Percentiles rank a stretch among this genome's conserved stretches.
phyloP scores from a whole-genome alignment of 2,113 vertebrate species.

The Podocnemis expansa region DNA sequence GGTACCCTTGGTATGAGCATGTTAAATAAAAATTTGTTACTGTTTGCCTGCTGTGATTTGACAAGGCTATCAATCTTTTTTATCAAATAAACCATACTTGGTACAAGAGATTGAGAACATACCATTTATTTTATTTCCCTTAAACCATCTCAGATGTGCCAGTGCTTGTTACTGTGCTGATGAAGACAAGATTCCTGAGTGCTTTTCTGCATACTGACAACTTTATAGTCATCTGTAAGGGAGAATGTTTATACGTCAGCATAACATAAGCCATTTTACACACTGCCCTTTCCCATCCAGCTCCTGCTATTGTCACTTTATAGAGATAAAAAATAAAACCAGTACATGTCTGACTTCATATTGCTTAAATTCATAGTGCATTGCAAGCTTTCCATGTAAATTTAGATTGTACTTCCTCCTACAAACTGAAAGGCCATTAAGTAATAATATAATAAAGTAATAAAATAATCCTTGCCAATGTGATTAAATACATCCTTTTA shows the following conservation, averaged over 20 bases:
- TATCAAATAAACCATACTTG: background rate
- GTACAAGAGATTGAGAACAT: background rate
- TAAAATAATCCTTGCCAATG: background rate
- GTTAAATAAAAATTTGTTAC: background rate
- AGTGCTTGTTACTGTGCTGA: background rate
- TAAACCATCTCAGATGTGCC: background rate
- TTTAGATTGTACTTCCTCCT: background rate
- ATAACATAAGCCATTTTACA: fast-evolving
- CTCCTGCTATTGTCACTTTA: background rate
- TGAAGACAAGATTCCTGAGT: background rate
- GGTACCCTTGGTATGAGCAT: background rate
- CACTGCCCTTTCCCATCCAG: background rate
- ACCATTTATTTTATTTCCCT: background rate
- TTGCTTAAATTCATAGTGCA: background rate
- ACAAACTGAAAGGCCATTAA: background rate
- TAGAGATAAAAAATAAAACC: too few relatives aligned
- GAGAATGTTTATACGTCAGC: background rate
- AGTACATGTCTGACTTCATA: background rate
- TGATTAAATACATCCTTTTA: conserved; percentile 30
- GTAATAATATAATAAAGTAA: background rate
- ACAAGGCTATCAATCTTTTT: background rate
- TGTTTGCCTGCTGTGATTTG: background rate
- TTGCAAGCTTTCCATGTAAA: background rate
- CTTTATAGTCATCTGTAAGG: background rate
- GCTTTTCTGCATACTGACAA: background rate